Percentiles rank a stretch among this genome's conserved stretches.
phyloP scores from a whole-genome alignment of 1,140 invertebrate species.

The Panagrolaimus sp. region DNA sequence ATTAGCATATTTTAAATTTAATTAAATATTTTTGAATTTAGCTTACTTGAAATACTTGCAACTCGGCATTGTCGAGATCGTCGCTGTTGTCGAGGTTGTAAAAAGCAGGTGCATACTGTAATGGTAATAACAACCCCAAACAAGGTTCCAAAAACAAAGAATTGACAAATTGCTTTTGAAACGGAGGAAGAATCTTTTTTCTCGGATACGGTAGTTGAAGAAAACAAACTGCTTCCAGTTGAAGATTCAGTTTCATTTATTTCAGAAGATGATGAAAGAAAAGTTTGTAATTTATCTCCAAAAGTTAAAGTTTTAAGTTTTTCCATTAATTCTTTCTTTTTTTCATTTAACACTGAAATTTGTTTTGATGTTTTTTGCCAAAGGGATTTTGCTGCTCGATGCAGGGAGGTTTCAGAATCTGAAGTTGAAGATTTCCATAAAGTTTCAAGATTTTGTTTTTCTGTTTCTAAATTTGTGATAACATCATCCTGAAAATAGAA shows the following conservation, averaged over 20 bases:
- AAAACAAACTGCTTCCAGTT: not conserved
- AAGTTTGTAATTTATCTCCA: not conserved
- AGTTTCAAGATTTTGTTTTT: not conserved
- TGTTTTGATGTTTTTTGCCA: not conserved
- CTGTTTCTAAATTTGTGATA: conserved; percentile 12
- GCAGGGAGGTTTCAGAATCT: not conserved
- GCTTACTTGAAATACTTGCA: conserved; percentile 14
- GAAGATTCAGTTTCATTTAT: not conserved
- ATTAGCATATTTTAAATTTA: not conserved
- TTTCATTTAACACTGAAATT: not conserved
- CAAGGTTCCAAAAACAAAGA: conserved; percentile 3
- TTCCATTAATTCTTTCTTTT: conserved; percentile 1
- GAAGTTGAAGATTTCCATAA: conserved; percentile 2
- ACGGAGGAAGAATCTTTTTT: not conserved
- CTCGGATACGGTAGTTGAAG: not conserved
- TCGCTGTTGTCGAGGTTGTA: not conserved
- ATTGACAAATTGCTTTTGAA: conserved; percentile 12
- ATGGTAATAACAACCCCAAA: conserved; percentile 6
- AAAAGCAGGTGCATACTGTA: conserved; percentile 11
- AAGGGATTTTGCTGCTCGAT: not conserved
- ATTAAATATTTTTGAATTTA: not conserved
- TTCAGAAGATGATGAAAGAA: not conserved
- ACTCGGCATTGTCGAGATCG: conserved; percentile 4
- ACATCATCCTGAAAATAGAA: conserved; percentile 6
- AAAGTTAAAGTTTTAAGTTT: not conserved